Percentiles rank a stretch among this genome's conserved stretches.
Evolutionary conservation across 2,888 invertebrate genomes (phyloP).

Genomic region (Ellobium chinense): DNA sequence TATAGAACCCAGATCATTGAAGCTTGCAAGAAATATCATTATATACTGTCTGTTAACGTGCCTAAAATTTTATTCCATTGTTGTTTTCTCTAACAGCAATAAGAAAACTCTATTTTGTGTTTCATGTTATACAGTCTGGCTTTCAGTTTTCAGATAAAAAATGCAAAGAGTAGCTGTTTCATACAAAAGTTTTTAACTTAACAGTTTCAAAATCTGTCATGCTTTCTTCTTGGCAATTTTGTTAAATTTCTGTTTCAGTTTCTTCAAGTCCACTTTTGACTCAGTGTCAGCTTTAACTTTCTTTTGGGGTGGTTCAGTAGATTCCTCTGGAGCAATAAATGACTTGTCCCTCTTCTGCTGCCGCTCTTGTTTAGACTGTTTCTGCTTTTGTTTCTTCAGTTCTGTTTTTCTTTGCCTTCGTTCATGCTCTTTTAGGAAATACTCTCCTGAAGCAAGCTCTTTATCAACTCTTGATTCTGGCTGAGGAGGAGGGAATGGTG

Average conservation of each 20-base stretch:
- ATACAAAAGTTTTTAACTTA: not conserved
- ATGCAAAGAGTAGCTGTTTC: too few species aligned
- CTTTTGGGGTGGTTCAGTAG: constrained; percentile 21
- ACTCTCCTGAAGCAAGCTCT: constrained; percentile 96
- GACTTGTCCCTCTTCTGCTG: constrained; percentile 40
- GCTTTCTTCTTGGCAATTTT: constrained; percentile 28
- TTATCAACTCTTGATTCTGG: constrained; percentile 93
- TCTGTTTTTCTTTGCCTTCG: constrained; percentile 37
- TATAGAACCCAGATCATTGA: too few species aligned
- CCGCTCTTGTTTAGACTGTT: constrained; percentile 40
- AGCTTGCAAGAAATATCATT: too few species aligned
- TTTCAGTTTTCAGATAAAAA: too few species aligned
- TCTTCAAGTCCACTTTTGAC: constrained; percentile 38
- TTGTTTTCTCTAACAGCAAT: too few species aligned
- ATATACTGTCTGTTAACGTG: too few species aligned
- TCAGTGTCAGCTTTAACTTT: constrained; percentile 9
- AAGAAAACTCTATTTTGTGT: too few species aligned
- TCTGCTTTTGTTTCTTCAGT: constrained; percentile 28
- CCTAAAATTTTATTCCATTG: too few species aligned
- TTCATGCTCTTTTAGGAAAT: constrained; percentile 87
- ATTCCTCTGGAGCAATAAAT: constrained; percentile 43
- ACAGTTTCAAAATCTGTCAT: not conserved
- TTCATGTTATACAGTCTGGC: too few species aligned
- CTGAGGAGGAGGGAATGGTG: constrained; percentile 98
- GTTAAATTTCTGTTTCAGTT: constrained; percentile 43